Conservation (phyloP, 2,113 vertebrate species). For the Crotalus viridis region DNA sequence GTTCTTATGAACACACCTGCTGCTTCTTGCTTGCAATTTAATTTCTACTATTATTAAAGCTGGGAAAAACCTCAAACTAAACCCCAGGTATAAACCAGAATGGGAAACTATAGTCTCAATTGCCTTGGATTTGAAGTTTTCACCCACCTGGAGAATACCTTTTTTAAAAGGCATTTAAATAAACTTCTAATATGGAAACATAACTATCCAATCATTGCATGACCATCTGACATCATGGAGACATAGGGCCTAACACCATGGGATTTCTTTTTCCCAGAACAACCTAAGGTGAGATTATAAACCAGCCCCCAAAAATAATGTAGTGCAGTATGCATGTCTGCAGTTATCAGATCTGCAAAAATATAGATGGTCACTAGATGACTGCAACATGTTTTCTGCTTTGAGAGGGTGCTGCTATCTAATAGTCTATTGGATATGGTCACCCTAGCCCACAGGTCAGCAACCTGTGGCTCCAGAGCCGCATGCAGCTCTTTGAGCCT, state of each 20-base stretch:
- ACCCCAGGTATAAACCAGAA: neutral
- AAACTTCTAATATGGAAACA: neutral
- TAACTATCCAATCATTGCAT: neutral
- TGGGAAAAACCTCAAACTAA: neutral
- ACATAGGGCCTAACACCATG: neutral
- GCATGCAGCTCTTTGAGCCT: no score
- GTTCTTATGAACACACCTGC: conserved; percentile 34
- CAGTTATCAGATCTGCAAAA: neutral
- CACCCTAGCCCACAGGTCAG: no score
- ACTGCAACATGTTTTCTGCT: no score
- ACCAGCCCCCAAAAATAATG: neutral
- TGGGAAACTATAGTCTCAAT: neutral
- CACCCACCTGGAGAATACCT: neutral
- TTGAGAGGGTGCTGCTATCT: no score
- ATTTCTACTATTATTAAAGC: neutral
- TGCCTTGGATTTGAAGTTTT: neutral
- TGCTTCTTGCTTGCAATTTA: conserved; percentile 3
- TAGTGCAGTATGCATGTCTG: neutral
- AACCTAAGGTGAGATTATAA: neutral
- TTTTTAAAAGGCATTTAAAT: neutral
- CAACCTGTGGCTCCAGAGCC: no score
- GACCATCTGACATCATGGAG: neutral
- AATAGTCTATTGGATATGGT: no score
- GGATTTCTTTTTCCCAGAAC: neutral
- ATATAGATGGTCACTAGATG: neutral